Conservation (phyloP, 2,888 invertebrate genomes). For the Nemapogon koenigi region DNA sequence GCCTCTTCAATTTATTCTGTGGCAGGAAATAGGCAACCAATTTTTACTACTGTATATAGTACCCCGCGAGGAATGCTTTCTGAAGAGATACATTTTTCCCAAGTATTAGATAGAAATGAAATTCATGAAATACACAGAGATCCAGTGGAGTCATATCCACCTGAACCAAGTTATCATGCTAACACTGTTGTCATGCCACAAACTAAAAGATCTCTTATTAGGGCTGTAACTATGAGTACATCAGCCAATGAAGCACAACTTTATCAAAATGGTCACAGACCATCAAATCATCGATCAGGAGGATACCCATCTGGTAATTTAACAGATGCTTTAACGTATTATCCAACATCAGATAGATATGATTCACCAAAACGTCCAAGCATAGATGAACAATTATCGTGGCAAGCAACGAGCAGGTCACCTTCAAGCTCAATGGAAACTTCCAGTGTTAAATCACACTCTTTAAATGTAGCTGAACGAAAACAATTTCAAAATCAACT, state of each 20-base stretch:
- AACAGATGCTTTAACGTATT: constrained; percentile 82
- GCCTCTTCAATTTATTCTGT: constrained; percentile 77
- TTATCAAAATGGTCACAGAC: constrained; percentile 72
- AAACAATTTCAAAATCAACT: constrained; percentile 61
- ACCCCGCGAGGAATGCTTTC: constrained; percentile 69
- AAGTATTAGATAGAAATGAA: constrained; percentile 69
- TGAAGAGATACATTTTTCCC: constrained; percentile 71
- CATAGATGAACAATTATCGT: constrained; percentile 66
- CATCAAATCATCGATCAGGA: constrained; percentile 68
- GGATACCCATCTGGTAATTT: constrained; percentile 76
- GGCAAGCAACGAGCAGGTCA: constrained; percentile 65
- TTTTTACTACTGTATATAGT: constrained; percentile 78
- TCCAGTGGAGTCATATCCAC: constrained; percentile 49
- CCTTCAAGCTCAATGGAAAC: constrained; percentile 69
- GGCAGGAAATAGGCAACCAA: constrained; percentile 74
- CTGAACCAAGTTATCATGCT: constrained; percentile 64
- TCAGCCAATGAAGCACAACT: constrained; percentile 52
- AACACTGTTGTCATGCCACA: constrained; percentile 58
- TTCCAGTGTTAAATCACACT: constrained; percentile 64
- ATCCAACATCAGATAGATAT: constrained; percentile 74
- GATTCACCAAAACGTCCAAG: constrained; percentile 63
- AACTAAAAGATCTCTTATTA: constrained; percentile 55
- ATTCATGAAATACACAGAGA: constrained; percentile 41
- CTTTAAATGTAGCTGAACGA: constrained; percentile 60
- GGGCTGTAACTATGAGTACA: constrained; percentile 60